Evolutionary conservation across 2,888 invertebrate species (phyloP), one percentile per base, ranked within the genome.

Genomic region (Trissolcus japonicus): DNA sequence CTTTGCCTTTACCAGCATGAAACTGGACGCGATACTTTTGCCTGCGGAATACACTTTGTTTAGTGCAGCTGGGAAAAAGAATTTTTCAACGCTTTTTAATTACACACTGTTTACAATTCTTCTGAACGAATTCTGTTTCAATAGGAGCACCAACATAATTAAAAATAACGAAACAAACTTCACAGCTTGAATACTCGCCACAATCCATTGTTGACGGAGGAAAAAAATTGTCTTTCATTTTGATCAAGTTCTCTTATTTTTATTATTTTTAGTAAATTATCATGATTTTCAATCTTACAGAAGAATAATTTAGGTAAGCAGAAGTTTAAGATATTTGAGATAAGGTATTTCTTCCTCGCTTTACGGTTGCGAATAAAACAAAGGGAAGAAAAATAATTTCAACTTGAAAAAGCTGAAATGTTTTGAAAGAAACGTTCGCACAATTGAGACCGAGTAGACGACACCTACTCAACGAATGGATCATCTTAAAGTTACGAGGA

Each of bases 21-120:
- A 66, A 73, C 46, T 53, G 53, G 59, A 59, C 62, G 41, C 53
- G 59, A 63, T 72, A 46, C 59, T 63, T 65, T 46, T 65, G 59
- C 48, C 29, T 65, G 53, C 13, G 41, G 13, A n/a, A 41, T 65
- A 48, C 46, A 63, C 55, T 54, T 72, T 72, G 63, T 72, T 46
- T 43, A 14, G 35, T 29, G 35, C 35, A 46, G 40, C 17, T 25
- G 50, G 41, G 40, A 55, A 61, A 56, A 55, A 61, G 55, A 56
- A 60, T 56, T 56, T 61, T 69, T 35, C 61, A 48, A 46, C 43
- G 43, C 54, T 56, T 62, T 61, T 69, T 69, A 72, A 72, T 72
- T 72, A 72, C 51, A 59, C 19, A 13, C 25, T 54, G 62, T 62
- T 71, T 63, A 59, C 59, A 35, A 43, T 50, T 62, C 41, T 62